Base-by-base conservation (phyloP, 2,888 invertebrate species). In the Pammene fasciana region DNA sequence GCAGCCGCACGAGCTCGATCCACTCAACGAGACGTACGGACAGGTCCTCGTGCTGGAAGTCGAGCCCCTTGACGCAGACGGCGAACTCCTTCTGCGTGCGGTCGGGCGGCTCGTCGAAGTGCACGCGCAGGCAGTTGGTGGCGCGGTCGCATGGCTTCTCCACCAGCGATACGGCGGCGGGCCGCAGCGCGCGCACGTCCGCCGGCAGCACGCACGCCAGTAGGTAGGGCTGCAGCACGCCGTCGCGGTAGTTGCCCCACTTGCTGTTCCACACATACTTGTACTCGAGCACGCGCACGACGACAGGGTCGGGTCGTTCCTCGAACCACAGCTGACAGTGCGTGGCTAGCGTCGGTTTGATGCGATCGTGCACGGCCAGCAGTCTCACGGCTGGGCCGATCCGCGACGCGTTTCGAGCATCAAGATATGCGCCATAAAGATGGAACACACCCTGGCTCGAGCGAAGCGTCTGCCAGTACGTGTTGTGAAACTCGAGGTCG, bases 191-290 rank as follows among this genome's bases (percentile, higher is more conserved):
- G 65, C 94, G 94, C 85, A 96, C 96, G 16, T 94, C 94, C 73
- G 94, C 94, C 0, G 98, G 98, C 76, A 98, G 94, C 82, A 97
- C 96, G 87, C 98, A 98, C 18, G 97, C 97, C 74, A 97, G 95
- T 76, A 98, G 93, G 85, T 97, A 98, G 0, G 98, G 98, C 89
- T 98, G 98, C 85, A 97, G 97, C 74, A 97, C 96, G 65, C 96
- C 96, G 86, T 97, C 97, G 83, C 97, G 96, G 89, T 97, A 97
- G 89, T 98, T 98, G 71, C 98, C 98, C 98, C 98, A 98, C 87
- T 97, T 97, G 78, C 95, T 95, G 86, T 97, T 97, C 98, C 98
- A 98, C 77, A 98, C 97, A 86, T 98, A 98, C 85, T 97, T 97
- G 91, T 98, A 98, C 87, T 97, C 97, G 76, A 97, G 95, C 18